These are phyloP conservation scores for Cygnus atratus DNA, from an alignment of 2,113 vertebrate species.

Conservation along the genomic window DNA sequence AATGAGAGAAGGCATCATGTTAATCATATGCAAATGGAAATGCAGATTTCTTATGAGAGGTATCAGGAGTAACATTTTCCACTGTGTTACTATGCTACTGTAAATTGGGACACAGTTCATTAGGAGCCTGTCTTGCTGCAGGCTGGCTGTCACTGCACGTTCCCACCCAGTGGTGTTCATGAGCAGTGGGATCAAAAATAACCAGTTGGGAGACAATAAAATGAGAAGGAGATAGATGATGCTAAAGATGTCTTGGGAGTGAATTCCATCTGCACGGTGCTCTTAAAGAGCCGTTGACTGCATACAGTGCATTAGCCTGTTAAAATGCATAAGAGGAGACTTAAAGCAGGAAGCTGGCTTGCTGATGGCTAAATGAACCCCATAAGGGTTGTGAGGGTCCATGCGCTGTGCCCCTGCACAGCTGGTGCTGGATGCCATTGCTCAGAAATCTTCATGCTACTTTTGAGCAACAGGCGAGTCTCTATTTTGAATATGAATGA, in stretches of 20 bases:
- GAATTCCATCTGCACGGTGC: not conserved
- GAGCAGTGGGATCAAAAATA: not conserved
- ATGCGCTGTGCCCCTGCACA: not conserved
- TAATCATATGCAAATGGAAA: not conserved
- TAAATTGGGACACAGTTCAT: not conserved
- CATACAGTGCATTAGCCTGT: not conserved
- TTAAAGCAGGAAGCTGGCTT: not conserved
- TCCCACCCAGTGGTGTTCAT: not conserved
- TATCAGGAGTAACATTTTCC: not conserved
- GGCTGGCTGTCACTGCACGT: not conserved
- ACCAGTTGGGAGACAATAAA: not conserved
- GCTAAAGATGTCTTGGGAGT: not conserved
- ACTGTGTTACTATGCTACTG: not conserved
- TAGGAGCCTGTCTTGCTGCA: not conserved
- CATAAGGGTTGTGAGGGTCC: not conserved
- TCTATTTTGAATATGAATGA: slow-evolving; percentile 74
- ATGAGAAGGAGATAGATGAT: not conserved
- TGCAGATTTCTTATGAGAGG: not conserved
- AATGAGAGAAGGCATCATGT: not conserved
- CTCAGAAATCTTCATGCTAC: slow-evolving; percentile 50
- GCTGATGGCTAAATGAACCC: not conserved
- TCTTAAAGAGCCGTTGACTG: not conserved
- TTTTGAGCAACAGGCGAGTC: slow-evolving; percentile 45
- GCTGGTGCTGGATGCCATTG: slow-evolving; percentile 31
- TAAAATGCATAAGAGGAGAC: not conserved